Evolutionary conservation across 2,113 vertebrate genomes (phyloP), one percentile per base, ranked within the genome.

Genomic region (Chaetops frenatus): DNA sequence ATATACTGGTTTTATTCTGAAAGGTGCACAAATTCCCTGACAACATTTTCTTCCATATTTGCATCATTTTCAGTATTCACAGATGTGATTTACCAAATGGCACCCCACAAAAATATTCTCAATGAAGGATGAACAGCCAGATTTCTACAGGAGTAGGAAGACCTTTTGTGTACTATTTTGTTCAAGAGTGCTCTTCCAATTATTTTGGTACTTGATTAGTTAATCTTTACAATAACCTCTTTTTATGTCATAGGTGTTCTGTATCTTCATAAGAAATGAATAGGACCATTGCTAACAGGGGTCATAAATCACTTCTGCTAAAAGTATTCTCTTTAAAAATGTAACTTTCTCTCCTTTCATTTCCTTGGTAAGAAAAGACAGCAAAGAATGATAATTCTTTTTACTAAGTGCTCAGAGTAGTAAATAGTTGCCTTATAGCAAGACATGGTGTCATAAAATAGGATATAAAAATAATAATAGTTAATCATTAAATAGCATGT

Each of bases 381-480:
- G 36, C 22, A 57, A 48, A 57, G 57, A 89, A 89, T 2, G 5
- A 69, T 65, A 64, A 74, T 92, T 77, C 51, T 86, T 90, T 83
- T 73, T 78, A 67, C 48, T 81, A 86, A 92, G 86, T 85, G 57
- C 40, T 95, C 45, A 45, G 31, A 86, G 29, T 86, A 90, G 89
- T 92, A 92, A 91, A 90, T 83, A 83, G 64, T 71, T 92, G 78
- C 62, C 73, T 95, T 94, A 89, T 87, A 92, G 81, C 45, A 79
- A 84, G 87, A 87, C 23, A 25, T n/a, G 13, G 51, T 86, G 64
- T 83, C 82, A 90, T 95, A 92, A 94, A 91, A 40, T 57, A 81
- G 85, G 82, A 72, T 67, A 78, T 84, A 86, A 93, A 90, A 93
- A 91, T 81, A 94, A 80, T 92, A 81, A 67, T 91, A 96, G 65